Evolutionary conservation across 2,113 vertebrate species (phyloP).

Genomic region (Limnothrissa miodon): DNA sequence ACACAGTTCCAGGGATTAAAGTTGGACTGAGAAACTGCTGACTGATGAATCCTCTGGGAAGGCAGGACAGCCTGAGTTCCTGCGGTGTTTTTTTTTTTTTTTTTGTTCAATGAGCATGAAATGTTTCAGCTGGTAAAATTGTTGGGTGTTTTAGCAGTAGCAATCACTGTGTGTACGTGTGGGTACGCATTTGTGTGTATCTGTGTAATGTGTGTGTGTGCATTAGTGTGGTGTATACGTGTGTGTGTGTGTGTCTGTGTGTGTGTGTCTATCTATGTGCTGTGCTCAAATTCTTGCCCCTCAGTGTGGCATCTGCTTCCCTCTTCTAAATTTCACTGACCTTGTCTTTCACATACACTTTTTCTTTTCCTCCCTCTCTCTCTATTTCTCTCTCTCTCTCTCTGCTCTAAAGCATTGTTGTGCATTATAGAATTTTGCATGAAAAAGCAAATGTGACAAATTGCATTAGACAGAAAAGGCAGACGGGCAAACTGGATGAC

Average conservation of each 20-base stretch:
- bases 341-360: background rate
- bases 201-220: constrained; percentile 2
- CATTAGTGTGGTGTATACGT: too few relatives aligned
- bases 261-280: background rate
- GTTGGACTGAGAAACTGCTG: background rate
- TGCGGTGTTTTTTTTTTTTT: background rate
- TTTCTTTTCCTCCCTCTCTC: background rate
- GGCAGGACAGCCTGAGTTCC: background rate
- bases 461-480: background rate
- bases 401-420: background rate
- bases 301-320: constrained; percentile 2
- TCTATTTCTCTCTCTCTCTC: background rate
- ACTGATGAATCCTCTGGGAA: background rate
- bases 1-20: background rate
- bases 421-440: background rate
- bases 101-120: background rate
- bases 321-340: background rate
- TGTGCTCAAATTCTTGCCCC: background rate
- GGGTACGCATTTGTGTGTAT: background rate
- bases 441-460: constrained; percentile 1
- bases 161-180: background rate
- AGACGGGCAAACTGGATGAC: background rate
- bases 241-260: background rate
- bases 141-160: background rate
- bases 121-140: background rate